Evolutionary conservation across 1,140 invertebrate genomes (phyloP).

Genomic region (Penaeus japonicus): DNA sequence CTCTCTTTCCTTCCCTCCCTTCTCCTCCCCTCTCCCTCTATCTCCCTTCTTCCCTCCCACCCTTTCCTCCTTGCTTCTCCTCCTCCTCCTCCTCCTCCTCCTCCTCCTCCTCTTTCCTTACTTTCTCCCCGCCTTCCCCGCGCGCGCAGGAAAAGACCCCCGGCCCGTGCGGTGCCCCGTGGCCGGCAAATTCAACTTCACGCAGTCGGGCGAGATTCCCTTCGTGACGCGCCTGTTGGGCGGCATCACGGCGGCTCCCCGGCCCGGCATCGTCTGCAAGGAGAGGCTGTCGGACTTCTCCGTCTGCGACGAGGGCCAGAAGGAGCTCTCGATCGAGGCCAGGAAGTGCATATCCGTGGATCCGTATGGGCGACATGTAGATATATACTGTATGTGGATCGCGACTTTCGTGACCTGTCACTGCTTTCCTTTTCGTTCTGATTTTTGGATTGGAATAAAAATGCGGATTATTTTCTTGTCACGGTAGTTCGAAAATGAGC

Average conservation of each 20-base stretch:
- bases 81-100: neutral
- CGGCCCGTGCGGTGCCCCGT: slow-evolving; percentile 93
- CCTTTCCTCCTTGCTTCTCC: neutral
- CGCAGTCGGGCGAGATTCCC: slow-evolving; percentile 72
- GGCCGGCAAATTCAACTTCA: slow-evolving; percentile 94
- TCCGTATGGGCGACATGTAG: slow-evolving; percentile 69
- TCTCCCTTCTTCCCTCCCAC: too few species aligned
- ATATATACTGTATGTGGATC: slow-evolving; percentile 64
- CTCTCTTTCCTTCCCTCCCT: too few species aligned
- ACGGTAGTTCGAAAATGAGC: neutral
- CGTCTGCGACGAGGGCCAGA: slow-evolving; percentile 67
- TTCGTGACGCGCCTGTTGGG: slow-evolving; percentile 68
- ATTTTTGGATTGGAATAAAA: too few species aligned
- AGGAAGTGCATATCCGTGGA: slow-evolving; percentile 71
- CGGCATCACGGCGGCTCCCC: slow-evolving; percentile 69
- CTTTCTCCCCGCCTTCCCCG: neutral
- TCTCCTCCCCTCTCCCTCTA: neutral
- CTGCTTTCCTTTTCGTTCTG: too few species aligned
- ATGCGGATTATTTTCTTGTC: too few species aligned
- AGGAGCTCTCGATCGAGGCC: slow-evolving; percentile 68
- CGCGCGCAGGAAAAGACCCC: slow-evolving; percentile 81
- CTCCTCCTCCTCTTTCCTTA: neutral
- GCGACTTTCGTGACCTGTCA: neutral
- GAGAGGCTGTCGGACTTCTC: slow-evolving; percentile 68
- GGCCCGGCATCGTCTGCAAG: slow-evolving; percentile 68